phyloP scores from a whole-genome alignment of 2,888 invertebrate species.

The Cataglyphis livida region DNA sequence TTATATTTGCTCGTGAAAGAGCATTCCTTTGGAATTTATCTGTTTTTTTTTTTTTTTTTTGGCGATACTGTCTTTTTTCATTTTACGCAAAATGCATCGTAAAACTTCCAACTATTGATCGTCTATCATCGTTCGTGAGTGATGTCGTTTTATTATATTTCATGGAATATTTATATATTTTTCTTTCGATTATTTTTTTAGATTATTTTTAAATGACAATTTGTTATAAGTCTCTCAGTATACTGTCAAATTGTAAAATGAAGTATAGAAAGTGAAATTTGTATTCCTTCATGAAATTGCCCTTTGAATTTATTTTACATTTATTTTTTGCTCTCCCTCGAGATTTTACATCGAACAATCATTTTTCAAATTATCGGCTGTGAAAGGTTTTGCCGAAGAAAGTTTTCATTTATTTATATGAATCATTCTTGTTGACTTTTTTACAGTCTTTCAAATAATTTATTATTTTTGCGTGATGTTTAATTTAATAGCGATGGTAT shows the following conservation, averaged over 20 bases:
- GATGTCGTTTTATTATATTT: slow-evolving; percentile 1
- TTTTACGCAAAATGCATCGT: background rate
- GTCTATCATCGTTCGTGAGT: background rate
- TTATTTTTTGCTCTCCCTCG: background rate
- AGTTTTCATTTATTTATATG: background rate
- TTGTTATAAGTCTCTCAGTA: background rate
- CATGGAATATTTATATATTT: background rate
- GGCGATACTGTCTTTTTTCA: background rate
- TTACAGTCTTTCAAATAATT: background rate
- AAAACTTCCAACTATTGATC: slow-evolving; percentile 6
- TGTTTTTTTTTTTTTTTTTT: background rate
- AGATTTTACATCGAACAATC: slow-evolving; percentile 8
- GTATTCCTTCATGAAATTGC: background rate
- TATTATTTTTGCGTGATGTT: background rate
- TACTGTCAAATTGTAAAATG: slow-evolving; percentile 5
- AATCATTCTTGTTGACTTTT: background rate
- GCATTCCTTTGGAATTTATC: background rate
- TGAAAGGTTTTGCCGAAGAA: slow-evolving; percentile 9
- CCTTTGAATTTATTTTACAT: background rate
- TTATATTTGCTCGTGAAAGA: slow-evolving; percentile 24
- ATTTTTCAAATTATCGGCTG: slow-evolving; percentile 13
- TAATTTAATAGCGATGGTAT: background rate
- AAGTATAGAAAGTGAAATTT: slow-evolving; percentile 12
- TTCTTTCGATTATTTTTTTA: background rate
- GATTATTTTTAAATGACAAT: background rate